Evolutionary conservation across 1,140 invertebrate species (phyloP), one percentile per base, ranked within the genome.

Genomic region (Cotesia typhae): DNA sequence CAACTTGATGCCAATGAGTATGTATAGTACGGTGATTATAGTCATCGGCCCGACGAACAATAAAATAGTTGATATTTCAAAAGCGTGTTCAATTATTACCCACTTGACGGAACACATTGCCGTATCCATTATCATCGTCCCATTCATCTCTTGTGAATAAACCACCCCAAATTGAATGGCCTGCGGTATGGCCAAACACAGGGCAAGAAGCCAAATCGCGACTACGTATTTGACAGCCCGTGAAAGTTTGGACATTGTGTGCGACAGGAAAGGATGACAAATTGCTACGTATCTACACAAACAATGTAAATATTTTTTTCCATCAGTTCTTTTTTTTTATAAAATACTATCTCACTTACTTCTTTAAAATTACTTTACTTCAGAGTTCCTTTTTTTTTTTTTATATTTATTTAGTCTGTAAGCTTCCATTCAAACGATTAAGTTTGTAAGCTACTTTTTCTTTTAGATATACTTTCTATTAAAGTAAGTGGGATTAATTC

Each of bases 21-120:
- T 88, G 82, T 97, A 96, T 2, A 96, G 88, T 3, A 93, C 92
- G 4, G 92, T 94, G 77, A 97, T 96, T 41, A 96, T 85, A 12
- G 92, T 91, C 94, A 97, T 95, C 0, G 95, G 95, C 2, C 91
- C 88, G 4, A 95, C 89, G 82, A 97, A 97, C 83, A 96, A 95
- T 20, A 96, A 81, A 74, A 95, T 90, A 0, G 94, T 94, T 1
- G 94, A 95, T 70, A 96, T 89, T 78, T 94, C 92, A 79, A 96
- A 96, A 0, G 93, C 91, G 82, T 94, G 92, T 20, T 90, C 86
- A 12, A 93, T 86, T 35, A 93, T 88, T 1, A 89, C 87, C 79
- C 88, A 87, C 63, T 90, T 90, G 72, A 90, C 88, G 1, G 88
- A 88, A 74, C 91, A 92, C 28, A 84, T 77, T 0, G 81, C 87